Evolutionary conservation across 2,888 invertebrate species (phyloP), one percentile per base, ranked within the genome.

Genomic region (Chaetogeoica ovagalla): DNA sequence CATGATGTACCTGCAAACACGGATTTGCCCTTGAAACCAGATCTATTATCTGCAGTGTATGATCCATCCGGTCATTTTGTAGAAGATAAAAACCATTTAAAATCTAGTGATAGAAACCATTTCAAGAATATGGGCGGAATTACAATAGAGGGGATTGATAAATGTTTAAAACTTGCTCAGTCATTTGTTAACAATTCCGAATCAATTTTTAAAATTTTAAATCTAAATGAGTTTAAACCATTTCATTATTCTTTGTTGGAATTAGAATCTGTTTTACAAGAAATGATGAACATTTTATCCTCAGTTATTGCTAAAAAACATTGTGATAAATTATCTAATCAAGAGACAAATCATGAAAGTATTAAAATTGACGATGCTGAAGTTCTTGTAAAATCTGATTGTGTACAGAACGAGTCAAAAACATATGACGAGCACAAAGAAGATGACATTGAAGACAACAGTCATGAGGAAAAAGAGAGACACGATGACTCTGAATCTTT

Each of bases 341-440:
- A 70, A 62, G 52, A 69, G 19, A 23, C 57, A 59, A 65, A 37
- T n/a, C n/a, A 39, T 39, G 59, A 57, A 59, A 57, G 11, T 7
- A 23, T 21, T 37, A 74, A 74, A 74, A 13, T 19, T 13, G 13
- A 30, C n/a, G 3, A 19, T 21, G 23, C 23, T 57, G 19, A 43
- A 15, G 7, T 52, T 9, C n/a, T 17, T 6, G n/a, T 48, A 8
- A 48, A 76, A 39, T 30, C 30, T 39, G 59, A 30, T 30, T 30
- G 30, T 30, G 4, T 2, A 30, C 30, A 73, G 3, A 59, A 7
- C 13, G 68, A 81, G 19, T 23, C 52, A n/a, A 82, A 71, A 71
- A 66, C 23, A 1, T 71, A 76, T 17, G 81, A 83, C 19, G 81
- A 81, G 15, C 81, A 79, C 15, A 77, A 71, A 17, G 75, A 81